Evolutionary conservation across 2,888 invertebrate genomes (phyloP).

Genomic region (Julus scanicus): DNA sequence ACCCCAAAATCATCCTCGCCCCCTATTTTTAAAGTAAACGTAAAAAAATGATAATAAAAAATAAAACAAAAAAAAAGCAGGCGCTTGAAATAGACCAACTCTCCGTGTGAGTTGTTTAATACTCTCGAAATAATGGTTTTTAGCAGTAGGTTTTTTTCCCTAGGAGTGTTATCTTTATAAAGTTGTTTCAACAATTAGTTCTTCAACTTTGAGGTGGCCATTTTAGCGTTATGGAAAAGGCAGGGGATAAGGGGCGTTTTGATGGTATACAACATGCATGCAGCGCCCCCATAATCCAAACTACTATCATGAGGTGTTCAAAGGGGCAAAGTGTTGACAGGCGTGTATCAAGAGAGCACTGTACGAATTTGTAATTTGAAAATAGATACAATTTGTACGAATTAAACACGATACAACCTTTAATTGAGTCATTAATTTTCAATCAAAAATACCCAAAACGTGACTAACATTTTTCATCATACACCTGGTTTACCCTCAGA

Average conservation of each 20-base stretch:
- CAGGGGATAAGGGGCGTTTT: neutral
- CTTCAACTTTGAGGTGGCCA: conserved; percentile 32
- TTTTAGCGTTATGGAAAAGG: neutral
- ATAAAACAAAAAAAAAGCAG: conserved; percentile 15
- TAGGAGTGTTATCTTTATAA: conserved; percentile 18
- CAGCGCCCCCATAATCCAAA: neutral
- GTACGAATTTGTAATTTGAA: neutral
- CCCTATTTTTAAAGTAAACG: conserved; percentile 37
- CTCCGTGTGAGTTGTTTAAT: conserved; percentile 39
- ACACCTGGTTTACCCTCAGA: neutral
- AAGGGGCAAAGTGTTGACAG: neutral
- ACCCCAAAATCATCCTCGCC: conserved; percentile 13
- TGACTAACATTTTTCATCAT: neutral
- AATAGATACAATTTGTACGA: neutral
- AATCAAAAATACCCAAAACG: neutral
- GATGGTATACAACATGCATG: neutral
- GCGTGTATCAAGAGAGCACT: neutral
- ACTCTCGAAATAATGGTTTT: conserved; percentile 42
- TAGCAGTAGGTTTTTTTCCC: neutral
- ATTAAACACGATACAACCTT: neutral
- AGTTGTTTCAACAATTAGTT: conserved; percentile 38
- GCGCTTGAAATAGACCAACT: conserved; percentile 34
- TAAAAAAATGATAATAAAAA: conserved; percentile 30
- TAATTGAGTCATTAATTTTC: neutral
- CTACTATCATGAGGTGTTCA: neutral